Evolutionary conservation across 1,140 invertebrate species (phyloP), one percentile per base, ranked within the genome.

Genomic region (Neodiprion pinetum): DNA sequence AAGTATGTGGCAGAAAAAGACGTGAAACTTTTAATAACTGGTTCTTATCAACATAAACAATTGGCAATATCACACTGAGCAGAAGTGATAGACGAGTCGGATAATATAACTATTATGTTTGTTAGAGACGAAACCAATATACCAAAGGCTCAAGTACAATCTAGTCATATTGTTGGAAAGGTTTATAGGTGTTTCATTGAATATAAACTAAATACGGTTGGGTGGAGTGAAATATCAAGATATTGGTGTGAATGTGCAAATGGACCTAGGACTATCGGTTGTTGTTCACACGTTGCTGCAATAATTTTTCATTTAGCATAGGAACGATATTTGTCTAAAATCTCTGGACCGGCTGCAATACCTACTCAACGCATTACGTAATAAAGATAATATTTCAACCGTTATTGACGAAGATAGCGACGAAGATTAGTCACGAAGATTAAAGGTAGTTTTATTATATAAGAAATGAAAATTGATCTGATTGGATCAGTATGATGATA

Each of bases 161-260:
- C 74, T 73, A 14, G 77, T 12, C 76, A 78, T 74, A 76, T 77
- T 11, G 73, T 74, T 49, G 48, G 47, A 40, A 75, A 76, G 70
- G 71, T 21, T 53, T 80, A 80, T 49, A 76, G 48, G 72, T 80
- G 76, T 72, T 80, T 77, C 65, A 76, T 80, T 74, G 74, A 80
- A 61, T 77, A 78, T 72, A 75, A 76, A 48, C 70, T 69, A 17
- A 73, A 78, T 67, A 73, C 66, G n/a, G 76, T 70, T 72, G 73
- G 72, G 73, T 71, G 49, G 10, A 12, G 9, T 53, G 68, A 75
- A 21, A 80, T 78, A 17, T 21, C 69, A 65, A 67, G 75, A 11
- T 75, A 80, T 70, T 71, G 50, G 48, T 78, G 78, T 71, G 68
- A 73, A 21, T 79, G 76, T 73, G 76, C 78, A 49, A 74, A 40